A percentile compares a stretch with the other conserved stretches of the same genome.
Conservation (phyloP, 2,113 vertebrate genomes). For the Phyllopteryx taeniolatus region DNA sequence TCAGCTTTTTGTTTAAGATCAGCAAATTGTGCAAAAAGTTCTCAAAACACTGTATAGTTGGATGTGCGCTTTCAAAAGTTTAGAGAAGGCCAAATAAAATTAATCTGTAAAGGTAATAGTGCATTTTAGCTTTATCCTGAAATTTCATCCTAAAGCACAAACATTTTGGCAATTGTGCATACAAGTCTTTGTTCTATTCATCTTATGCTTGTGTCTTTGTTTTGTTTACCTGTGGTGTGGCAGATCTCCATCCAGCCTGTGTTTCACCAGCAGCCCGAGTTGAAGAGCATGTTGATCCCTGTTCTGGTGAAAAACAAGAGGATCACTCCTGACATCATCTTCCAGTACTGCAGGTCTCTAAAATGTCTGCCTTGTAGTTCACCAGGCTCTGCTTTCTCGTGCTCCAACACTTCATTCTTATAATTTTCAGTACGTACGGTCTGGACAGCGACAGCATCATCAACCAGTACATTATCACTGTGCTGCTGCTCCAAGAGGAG, state of each 20-base stretch:
- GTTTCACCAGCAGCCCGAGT: conserved; percentile 81
- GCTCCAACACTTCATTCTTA: background rate
- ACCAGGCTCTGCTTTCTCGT: background rate
- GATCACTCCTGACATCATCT: conserved; percentile 80
- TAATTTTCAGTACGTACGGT: conserved; percentile 77
- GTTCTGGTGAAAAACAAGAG: conserved; percentile 81
- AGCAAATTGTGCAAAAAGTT: too few relatives aligned
- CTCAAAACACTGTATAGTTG: too few relatives aligned
- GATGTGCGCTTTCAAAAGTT: too few relatives aligned
- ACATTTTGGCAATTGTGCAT: too few relatives aligned
- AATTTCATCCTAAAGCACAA: too few relatives aligned
- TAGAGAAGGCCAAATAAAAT: too few relatives aligned
- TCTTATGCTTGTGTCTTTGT: background rate
- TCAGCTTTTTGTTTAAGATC: too few relatives aligned
- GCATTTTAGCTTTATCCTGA: too few relatives aligned
- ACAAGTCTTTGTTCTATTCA: background rate
- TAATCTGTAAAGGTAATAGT: too few relatives aligned
- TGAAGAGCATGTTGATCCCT: conserved; percentile 84
- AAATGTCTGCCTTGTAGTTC: background rate
- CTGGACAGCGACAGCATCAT: conserved; percentile 83
- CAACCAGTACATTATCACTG: conserved; percentile 86
- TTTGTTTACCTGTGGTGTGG: conserved; percentile 15
- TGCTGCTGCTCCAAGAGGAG: conserved; percentile 77
- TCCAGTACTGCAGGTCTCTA: conserved; percentile 88
- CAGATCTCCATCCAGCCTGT: conserved; percentile 92